phyloP scores from a whole-genome alignment of 2,888 invertebrate species.

The Dione vanillae region DNA sequence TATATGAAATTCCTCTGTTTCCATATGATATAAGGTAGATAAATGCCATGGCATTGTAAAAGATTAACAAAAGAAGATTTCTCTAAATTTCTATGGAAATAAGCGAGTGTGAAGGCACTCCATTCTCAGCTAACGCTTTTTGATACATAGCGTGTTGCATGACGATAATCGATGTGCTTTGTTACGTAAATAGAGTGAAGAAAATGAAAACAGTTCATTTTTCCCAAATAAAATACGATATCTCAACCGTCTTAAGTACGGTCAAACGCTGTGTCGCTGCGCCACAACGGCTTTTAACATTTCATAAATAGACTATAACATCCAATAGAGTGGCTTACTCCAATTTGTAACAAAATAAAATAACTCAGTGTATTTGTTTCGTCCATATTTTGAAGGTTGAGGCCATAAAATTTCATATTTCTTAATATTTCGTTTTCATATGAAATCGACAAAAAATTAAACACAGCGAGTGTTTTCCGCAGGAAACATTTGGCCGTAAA shows the following conservation, averaged over 20 bases:
- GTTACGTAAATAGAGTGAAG: too few relatives aligned
- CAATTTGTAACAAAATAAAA: background rate
- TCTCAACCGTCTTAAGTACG: background rate
- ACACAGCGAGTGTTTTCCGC: background rate
- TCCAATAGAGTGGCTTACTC: background rate
- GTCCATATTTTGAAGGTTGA: slow-evolving; percentile 29
- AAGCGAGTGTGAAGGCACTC: too few relatives aligned
- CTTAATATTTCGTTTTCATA: slow-evolving; percentile 40
- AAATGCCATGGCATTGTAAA: too few relatives aligned
- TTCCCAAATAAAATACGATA: background rate
- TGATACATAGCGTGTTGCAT: too few relatives aligned
- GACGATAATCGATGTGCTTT: too few relatives aligned
- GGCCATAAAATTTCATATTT: slow-evolving; percentile 40
- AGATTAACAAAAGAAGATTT: too few relatives aligned
- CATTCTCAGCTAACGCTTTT: too few relatives aligned
- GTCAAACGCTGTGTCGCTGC: background rate
- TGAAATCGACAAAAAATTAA: slow-evolving; percentile 35
- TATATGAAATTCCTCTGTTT: too few relatives aligned
- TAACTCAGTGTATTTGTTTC: slow-evolving; percentile 26
- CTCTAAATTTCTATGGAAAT: too few relatives aligned
- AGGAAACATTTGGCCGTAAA: slow-evolving; percentile 16
- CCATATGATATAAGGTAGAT: too few relatives aligned
- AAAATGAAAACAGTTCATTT: too few relatives aligned
- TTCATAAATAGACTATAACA: too few relatives aligned
- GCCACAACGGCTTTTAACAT: background rate